A percentile compares a stretch with the other conserved stretches of the same genome.
Evolutionary conservation across 1,140 invertebrate species (phyloP).

Genomic region (Hormaphis cornu): DNA sequence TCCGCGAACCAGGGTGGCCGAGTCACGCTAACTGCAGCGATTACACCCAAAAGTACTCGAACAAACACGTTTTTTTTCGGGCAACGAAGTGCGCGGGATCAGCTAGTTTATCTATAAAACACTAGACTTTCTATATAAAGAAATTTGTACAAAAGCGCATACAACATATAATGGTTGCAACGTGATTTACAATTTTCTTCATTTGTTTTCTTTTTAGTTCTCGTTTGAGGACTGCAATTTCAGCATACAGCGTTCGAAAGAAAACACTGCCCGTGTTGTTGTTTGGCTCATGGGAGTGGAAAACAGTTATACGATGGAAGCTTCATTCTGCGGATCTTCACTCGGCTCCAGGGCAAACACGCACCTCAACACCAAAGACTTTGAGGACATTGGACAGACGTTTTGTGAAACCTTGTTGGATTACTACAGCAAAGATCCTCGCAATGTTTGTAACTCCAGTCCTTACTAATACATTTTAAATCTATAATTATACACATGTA

Average conservation of each 20-base stretch:
- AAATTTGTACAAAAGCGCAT: too few relatives aligned
- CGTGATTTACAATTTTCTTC: not conserved
- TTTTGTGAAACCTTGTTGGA: conserved; percentile 88
- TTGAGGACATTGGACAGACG: conserved; percentile 70
- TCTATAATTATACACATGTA: too few relatives aligned
- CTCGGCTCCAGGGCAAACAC: conserved; percentile 66
- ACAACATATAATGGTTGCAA: too few relatives aligned
- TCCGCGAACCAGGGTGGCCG: too few relatives aligned
- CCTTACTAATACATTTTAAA: not conserved
- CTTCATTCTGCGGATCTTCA: conserved; percentile 81
- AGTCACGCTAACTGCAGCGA: too few relatives aligned
- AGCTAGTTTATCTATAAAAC: too few relatives aligned
- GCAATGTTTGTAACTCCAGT: conserved; percentile 56
- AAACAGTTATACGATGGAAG: conserved; percentile 91
- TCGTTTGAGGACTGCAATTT: conserved; percentile 90
- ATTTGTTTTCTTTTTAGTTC: conserved; percentile 52
- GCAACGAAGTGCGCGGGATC: too few relatives aligned
- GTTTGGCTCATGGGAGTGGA: conserved; percentile 89
- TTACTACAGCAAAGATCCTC: conserved; percentile 78
- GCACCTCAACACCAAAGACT: conserved; percentile 77
- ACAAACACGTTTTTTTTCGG: too few relatives aligned
- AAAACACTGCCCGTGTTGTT: conserved; percentile 84
- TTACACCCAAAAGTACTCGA: too few relatives aligned
- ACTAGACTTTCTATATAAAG: too few relatives aligned
- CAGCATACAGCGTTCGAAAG: conserved; percentile 80